A percentile compares a stretch with the other conserved stretches of the same genome.
These are phyloP conservation scores for Chouioia cunea DNA, from an alignment of 2,888 invertebrate species.

Conservation along the genomic window DNA sequence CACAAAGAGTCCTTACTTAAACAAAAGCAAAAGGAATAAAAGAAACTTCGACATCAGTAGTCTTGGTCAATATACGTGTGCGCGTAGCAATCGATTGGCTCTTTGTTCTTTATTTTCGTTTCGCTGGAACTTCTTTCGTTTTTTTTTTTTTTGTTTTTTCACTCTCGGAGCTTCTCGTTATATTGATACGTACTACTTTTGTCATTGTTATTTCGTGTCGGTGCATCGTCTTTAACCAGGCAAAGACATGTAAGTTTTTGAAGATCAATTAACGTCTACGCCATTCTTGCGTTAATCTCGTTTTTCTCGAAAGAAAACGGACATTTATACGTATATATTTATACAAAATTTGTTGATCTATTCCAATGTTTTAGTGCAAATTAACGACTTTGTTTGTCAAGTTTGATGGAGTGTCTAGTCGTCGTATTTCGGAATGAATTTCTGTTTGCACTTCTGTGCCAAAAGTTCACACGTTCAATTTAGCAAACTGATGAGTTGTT, in stretches of 20 bases:
- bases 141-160: neutral
- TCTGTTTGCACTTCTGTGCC: conserved; percentile 4
- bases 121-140: conserved; percentile 13
- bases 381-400: too few relatives aligned
- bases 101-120: conserved; percentile 15
- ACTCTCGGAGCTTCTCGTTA: conserved; percentile 15
- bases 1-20: neutral
- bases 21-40: conserved; percentile 5
- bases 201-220: neutral
- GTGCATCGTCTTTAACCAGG: conserved; percentile 6
- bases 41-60: conserved; percentile 10
- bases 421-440: neutral
- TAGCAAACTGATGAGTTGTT: conserved; percentile 15
- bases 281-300: too few relatives aligned
- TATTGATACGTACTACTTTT: too few relatives aligned
- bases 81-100: conserved; percentile 21
- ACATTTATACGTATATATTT: too few relatives aligned
- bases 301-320: too few relatives aligned
- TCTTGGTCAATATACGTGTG: conserved; percentile 3
- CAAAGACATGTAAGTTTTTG: neutral
- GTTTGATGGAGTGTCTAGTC: too few relatives aligned
- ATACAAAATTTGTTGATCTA: too few relatives aligned
- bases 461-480: conserved; percentile 23
- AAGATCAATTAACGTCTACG: too few relatives aligned
- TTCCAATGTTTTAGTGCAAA: too few relatives aligned